These are phyloP conservation scores for Cardiocondyla obscurior DNA, from an alignment of 1,140 invertebrate genomes.

Conservation along the genomic window DNA sequence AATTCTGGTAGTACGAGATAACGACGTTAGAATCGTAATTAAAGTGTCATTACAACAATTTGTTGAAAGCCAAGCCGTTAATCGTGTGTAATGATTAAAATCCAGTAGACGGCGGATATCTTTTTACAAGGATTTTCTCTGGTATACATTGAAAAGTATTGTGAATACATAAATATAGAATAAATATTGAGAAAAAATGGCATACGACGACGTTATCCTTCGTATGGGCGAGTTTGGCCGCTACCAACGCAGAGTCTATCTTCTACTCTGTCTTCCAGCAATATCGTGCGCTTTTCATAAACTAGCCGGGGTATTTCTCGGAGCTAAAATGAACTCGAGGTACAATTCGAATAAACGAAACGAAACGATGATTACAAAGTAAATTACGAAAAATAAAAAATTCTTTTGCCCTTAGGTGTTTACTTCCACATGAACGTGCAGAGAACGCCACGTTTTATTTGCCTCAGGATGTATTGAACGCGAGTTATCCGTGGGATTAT, in stretches of 20 bases:
- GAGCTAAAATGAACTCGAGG: slow-evolving; percentile 87
- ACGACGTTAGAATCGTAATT: slow-evolving; percentile 2
- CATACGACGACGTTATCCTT: slow-evolving; percentile 89
- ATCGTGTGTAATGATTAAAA: not conserved
- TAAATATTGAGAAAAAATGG: slow-evolving; percentile 83
- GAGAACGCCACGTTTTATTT: slow-evolving; percentile 84
- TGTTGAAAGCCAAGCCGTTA: not conserved
- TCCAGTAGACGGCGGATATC: not conserved
- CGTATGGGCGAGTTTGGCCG: slow-evolving; percentile 90
- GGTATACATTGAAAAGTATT: not conserved
- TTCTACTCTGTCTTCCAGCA: slow-evolving; percentile 89
- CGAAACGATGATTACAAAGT: not conserved
- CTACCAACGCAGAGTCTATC: slow-evolving; percentile 89
- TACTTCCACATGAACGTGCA: slow-evolving; percentile 85
- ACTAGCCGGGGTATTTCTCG: slow-evolving; percentile 89
- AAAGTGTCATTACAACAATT: not conserved
- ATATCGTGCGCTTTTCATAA: slow-evolving; percentile 91
- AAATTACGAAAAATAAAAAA: not conserved
- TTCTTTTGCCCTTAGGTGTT: slow-evolving; percentile 83
- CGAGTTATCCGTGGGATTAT: slow-evolving; percentile 85
- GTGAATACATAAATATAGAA: not conserved
- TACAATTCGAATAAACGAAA: slow-evolving; percentile 74
- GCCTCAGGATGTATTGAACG: slow-evolving; percentile 80
- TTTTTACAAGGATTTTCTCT: not conserved
- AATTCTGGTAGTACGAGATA: not conserved